Evolutionary conservation across 2,113 vertebrate species (phyloP), one percentile per base, ranked within the genome.

Genomic region (Diphyllodes magnificus): DNA sequence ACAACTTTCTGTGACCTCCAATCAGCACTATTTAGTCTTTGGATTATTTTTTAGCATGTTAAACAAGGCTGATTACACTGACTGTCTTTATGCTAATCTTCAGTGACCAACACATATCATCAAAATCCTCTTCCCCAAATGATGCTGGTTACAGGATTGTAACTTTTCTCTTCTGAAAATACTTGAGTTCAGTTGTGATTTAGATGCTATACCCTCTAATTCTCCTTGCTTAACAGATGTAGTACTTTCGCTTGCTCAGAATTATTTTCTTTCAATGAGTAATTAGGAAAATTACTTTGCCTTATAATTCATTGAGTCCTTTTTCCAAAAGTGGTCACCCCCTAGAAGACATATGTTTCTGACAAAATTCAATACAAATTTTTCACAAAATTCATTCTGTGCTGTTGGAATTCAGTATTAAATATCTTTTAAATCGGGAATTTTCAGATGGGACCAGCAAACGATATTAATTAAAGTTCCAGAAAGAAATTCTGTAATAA

Each of bases 31-130:
- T 87, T 94, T 95, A 85, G 59, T 82, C 37, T 76, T 66, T 59
- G 51, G 37, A 60, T 88, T 90, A 66, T 70, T 90, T 90, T 89
- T 86, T 79, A 50, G 33, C 39, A 2, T 35, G 45, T 77, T 50
- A 78, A 86, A 70, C 37, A 47, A 75, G n/a, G 30, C 60, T 93
- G 88, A 93, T 93, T 94, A 63, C 27, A n/a, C 44, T 75, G n/a
- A 83, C 76, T 92, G 85, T 90, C 64, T 94, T 88, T 88, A 71
- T 88, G 75, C 68, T 90, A 73, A 90, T 83, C 35, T 91, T 88
- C 50, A 66, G 35, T 82, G 70, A 86, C 65, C 44, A 61, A 31
- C 17, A 37, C 59, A 65, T 39, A 40, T 82, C 70, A 65, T 68
- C 66, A 91, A 84, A 63, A 79, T 42, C 24, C 33, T 88, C 51